Evolutionary conservation across 2,888 invertebrate species (phyloP).

Genomic region (Lobophora halterata): DNA sequence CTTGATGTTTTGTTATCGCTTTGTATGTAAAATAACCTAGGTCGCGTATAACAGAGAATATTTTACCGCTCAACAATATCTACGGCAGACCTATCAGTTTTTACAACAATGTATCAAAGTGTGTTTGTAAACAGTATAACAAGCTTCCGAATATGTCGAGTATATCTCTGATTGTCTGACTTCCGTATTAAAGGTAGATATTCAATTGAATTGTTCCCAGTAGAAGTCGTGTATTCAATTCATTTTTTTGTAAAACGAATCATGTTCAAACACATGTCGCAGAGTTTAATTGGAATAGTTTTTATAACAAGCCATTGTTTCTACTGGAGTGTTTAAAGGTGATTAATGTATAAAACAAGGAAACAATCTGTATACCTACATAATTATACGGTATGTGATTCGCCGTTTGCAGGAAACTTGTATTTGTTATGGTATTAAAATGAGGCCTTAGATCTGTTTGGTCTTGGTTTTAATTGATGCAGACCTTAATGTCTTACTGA

Average conservation of each 20-base stretch:
- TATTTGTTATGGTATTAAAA: conserved; percentile 11
- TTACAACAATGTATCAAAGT: no score
- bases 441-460: conserved; percentile 6
- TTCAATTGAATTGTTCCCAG: conserved; percentile 19
- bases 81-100: no score
- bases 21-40: no score
- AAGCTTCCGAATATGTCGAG: conserved; percentile 13
- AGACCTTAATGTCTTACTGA: no score
- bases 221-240: conserved; percentile 3
- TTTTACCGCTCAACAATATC: no score
- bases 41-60: no score
- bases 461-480: conserved; percentile 28
- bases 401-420: conserved; percentile 22
- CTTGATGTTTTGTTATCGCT: no score
- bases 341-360: conserved; percentile 50
- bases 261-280: conserved; percentile 9
- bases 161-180: conserved; percentile 24
- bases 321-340: conserved; percentile 32
- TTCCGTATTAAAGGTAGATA: conserved; percentile 21
- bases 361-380: conserved; percentile 40
- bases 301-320: conserved; percentile 57
- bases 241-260: conserved; percentile 9
- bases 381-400: conserved; percentile 33
- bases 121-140: neutral
- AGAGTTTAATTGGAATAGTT: conserved; percentile 39